Conservation (phyloP, 2,113 vertebrate species). For the Sciurus niger region DNA sequence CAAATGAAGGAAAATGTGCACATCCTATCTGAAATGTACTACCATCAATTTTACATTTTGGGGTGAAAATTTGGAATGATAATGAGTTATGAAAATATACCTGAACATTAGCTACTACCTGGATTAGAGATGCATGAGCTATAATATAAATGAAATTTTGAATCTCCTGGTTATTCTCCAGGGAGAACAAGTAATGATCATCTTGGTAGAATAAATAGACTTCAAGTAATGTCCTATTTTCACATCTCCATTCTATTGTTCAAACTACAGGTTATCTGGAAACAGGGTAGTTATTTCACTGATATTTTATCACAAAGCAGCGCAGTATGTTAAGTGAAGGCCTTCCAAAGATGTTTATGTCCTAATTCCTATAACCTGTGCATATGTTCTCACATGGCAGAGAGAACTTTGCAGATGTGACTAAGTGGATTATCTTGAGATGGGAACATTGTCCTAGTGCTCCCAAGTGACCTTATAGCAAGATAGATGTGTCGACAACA, state of each 20-base stretch:
- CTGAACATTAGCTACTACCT: neutral
- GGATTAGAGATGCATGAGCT: neutral
- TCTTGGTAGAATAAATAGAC: neutral
- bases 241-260: neutral
- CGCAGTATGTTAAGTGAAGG: neutral
- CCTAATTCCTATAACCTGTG: neutral
- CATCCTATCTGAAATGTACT: neutral
- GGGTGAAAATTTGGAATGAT: neutral
- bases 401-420: neutral
- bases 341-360: neutral
- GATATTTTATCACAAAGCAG: neutral
- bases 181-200: neutral
- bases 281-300: neutral
- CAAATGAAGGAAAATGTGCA: neutral
- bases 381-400: neutral
- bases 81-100: neutral
- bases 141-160: neutral
- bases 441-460: neutral
- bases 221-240: neutral
- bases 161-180: neutral
- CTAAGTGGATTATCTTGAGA: neutral
- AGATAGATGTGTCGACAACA: neutral
- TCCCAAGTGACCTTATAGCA: neutral
- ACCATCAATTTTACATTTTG: neutral
- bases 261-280: neutral